These are phyloP conservation scores for Cyclophora punctaria DNA, from an alignment of 2,888 invertebrate species.

Conservation along the genomic window DNA sequence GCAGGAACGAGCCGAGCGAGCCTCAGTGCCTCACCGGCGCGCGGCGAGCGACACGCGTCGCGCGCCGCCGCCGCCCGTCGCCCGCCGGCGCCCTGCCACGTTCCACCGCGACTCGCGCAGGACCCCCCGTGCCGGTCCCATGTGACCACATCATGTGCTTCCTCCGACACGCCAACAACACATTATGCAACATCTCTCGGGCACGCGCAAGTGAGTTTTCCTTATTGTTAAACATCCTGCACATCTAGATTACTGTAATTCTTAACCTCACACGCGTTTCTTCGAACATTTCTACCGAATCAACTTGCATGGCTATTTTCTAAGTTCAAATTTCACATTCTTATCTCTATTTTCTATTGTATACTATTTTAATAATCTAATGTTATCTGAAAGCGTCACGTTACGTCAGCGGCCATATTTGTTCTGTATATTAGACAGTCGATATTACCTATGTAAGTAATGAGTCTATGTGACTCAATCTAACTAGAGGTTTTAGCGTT, in stretches of 20 bases:
- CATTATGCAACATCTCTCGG: slow-evolving; percentile 55
- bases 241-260: slow-evolving; percentile 4
- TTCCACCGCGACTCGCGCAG: slow-evolving; percentile 1
- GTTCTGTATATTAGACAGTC: slow-evolving; percentile 46
- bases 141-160: slow-evolving; percentile 40
- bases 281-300: background rate
- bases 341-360: background rate
- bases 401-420: slow-evolving; percentile 49
- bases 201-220: slow-evolving; percentile 47
- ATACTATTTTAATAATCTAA: slow-evolving; percentile 10
- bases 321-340: background rate
- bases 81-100: slow-evolving; percentile 11
- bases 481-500: slow-evolving; percentile 28
- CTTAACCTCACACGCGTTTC: background rate
- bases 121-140: slow-evolving; percentile 15
- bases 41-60: slow-evolving; percentile 46
- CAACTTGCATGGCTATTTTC: background rate
- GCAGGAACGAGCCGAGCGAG: slow-evolving; percentile 74
- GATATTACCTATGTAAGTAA: slow-evolving; percentile 33
- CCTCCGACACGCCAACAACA: slow-evolving; percentile 33
- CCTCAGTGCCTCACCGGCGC: slow-evolving; percentile 63
- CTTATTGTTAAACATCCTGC: slow-evolving; percentile 11
- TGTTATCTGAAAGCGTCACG: slow-evolving; percentile 22
- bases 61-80: slow-evolving; percentile 29
- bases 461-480: slow-evolving; percentile 38